A percentile compares a stretch with the other conserved stretches of the same genome.
These are phyloP conservation scores for Anas capensis DNA, from an alignment of 2,797 vertebrate genomes.

Conservation along the genomic window DNA sequence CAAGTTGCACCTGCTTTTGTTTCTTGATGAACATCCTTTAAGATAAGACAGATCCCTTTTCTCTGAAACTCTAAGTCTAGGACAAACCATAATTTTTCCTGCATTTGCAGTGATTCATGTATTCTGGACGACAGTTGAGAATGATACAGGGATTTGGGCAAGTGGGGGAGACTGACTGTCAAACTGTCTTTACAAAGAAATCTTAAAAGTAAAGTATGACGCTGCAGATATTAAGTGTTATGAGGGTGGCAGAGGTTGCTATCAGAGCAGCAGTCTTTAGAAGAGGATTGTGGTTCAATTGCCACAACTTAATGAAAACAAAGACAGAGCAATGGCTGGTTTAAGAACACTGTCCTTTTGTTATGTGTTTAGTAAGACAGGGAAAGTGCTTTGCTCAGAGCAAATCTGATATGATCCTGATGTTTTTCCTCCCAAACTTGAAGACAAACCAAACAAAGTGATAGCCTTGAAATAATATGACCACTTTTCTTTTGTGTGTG, in stretches of 20 bases:
- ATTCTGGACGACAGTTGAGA: not conserved
- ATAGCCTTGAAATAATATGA: not conserved
- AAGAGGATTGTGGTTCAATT: conserved; percentile 16
- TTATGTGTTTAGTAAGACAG: not conserved
- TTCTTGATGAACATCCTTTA: not conserved
- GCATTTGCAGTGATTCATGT: conserved; percentile 30
- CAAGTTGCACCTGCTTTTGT: not conserved
- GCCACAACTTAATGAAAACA: conserved; percentile 38
- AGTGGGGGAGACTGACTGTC: not conserved
- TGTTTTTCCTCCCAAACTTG: not conserved
- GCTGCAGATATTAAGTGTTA: conserved; percentile 31
- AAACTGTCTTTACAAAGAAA: conserved; percentile 35
- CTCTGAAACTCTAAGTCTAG: conserved; percentile 3
- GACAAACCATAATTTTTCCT: not conserved
- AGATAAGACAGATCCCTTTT: not conserved
- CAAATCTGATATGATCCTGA: not conserved
- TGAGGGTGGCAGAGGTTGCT: conserved; percentile 49
- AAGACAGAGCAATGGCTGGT: not conserved
- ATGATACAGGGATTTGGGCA: not conserved
- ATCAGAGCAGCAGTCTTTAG: conserved; percentile 29
- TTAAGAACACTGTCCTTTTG: not conserved
- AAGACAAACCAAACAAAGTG: not conserved
- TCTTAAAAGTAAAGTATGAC: conserved; percentile 22
- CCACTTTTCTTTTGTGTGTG: not conserved
- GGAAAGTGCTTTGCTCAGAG: not conserved